phyloP scores from a whole-genome alignment of 2,888 invertebrate species.

The Eupithecia exiguata region DNA sequence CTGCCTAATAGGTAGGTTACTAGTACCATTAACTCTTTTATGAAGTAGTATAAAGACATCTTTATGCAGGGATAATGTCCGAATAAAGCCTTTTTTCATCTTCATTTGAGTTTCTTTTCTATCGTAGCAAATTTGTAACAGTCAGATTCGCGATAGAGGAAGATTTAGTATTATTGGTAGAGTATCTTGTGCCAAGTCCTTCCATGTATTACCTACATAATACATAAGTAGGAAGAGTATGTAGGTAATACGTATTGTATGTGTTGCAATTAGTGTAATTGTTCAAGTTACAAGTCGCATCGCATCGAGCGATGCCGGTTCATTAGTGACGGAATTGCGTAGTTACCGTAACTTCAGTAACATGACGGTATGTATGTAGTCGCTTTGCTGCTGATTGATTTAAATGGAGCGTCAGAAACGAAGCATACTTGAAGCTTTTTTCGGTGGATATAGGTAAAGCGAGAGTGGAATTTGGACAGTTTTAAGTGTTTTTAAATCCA shows the following conservation, averaged over 20 bases:
- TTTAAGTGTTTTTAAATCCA: background rate
- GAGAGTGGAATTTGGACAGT: background rate
- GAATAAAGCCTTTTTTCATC: background rate
- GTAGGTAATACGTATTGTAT: background rate
- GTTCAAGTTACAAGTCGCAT: background rate
- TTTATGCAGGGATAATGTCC: background rate
- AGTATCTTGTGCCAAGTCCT: background rate
- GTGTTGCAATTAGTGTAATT: background rate
- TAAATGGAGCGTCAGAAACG: background rate
- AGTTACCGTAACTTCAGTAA: background rate
- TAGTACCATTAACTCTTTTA: background rate
- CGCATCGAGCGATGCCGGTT: background rate
- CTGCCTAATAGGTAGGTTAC: background rate
- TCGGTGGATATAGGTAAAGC: background rate
- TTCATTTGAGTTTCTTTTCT: background rate
- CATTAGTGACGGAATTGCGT: background rate
- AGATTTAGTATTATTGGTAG: background rate
- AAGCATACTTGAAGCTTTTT: background rate
- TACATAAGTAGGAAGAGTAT: background rate
- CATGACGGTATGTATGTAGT: background rate
- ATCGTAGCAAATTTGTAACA: background rate
- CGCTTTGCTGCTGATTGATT: background rate
- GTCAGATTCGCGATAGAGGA: background rate
- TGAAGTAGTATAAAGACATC: background rate
- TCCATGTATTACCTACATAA: background rate